Base-by-base conservation (phyloP, 2,113 vertebrate species). In the Epinephelus fuscoguttatus region DNA sequence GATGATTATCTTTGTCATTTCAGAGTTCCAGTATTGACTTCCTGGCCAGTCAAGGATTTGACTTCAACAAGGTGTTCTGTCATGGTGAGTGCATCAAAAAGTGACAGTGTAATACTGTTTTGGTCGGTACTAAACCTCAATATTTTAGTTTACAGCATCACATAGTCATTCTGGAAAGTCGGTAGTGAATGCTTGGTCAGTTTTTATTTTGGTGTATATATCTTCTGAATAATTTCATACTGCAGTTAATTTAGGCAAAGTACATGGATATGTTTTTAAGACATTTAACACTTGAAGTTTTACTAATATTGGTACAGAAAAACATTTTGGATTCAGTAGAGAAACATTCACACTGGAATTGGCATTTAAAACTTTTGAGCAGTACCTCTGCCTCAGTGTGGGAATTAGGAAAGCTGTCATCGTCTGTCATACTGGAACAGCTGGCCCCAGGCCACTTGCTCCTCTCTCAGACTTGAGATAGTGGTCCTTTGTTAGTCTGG, bases 21-120 rank as follows among this genome's bases (percentile, higher is more conserved):
- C 92, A 99, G 98, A 99, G 98, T 94, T 99, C 98, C 91, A 99
- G 98, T 91, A 99, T 99, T 87, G 98, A 99, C 92, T 99, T 99
- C 92, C 94, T 99, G 93, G 98, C 98, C 86, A 99, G 97, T 95
- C 98, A 99, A 89, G 98, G 98, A 86, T 99, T 99, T 94, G 98
- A 99, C 95, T 99, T 99, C 96, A 99, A 99, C 94, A 99, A 99
- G 95, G 98, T 99, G 75, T 99, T 99, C 93, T 94, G 97, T 89
- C 94, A 97, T 0, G 98, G 98, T 99, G 92, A 96, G 97, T 72
- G 15, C 4, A 40, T 17, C 42, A 25, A n/a, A 11, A 3, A 47
- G 14, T 23, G 11, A 53, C 8, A 1, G 18, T 53, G 11, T 33
- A 63, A 49, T 18, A 14, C 23, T 0, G 9, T 52, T 18, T 11